These are phyloP conservation scores for Rhyzopertha dominica DNA, from an alignment of 1,140 invertebrate genomes.

Conservation along the genomic window DNA sequence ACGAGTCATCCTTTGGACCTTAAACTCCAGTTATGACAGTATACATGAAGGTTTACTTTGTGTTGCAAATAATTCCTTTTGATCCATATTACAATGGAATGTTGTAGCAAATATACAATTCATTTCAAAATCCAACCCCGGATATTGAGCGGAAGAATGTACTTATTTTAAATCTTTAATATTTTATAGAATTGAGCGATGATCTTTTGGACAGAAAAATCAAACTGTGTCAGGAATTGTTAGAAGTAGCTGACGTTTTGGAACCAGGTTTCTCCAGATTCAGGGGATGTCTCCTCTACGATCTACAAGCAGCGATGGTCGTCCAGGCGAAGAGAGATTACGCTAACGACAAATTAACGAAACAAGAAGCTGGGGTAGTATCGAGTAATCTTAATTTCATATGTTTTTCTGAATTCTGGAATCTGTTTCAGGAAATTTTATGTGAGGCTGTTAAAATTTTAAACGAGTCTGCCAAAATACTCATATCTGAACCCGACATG, in stretches of 20 bases:
- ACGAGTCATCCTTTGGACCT: too few relatives aligned
- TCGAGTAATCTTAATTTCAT: constrained; percentile 5
- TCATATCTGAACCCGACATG: constrained; percentile 54
- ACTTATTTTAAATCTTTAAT: too few relatives aligned
- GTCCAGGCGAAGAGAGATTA: constrained; percentile 51
- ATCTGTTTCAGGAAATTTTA: constrained; percentile 47
- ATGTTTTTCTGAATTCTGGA: not conserved
- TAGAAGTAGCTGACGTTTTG: constrained; percentile 56
- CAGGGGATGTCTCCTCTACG: constrained; percentile 57
- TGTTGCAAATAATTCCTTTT: too few relatives aligned
- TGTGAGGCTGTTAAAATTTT: constrained; percentile 12
- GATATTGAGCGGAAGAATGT: too few relatives aligned
- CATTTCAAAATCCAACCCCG: too few relatives aligned
- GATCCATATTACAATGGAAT: too few relatives aligned
- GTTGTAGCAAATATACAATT: too few relatives aligned
- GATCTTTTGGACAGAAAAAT: constrained; percentile 55
- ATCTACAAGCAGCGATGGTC: constrained; percentile 56
- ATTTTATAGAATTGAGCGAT: constrained; percentile 55
- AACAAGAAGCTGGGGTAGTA: constrained; percentile 48
- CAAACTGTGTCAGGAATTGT: constrained; percentile 58
- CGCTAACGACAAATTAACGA: constrained; percentile 49
- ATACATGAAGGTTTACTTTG: too few relatives aligned
- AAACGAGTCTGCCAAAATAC: constrained; percentile 36
- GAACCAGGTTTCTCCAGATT: constrained; percentile 60
- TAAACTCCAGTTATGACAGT: too few relatives aligned